Conservation (phyloP, 2,888 invertebrate genomes). For the Lysandra bellargus region DNA sequence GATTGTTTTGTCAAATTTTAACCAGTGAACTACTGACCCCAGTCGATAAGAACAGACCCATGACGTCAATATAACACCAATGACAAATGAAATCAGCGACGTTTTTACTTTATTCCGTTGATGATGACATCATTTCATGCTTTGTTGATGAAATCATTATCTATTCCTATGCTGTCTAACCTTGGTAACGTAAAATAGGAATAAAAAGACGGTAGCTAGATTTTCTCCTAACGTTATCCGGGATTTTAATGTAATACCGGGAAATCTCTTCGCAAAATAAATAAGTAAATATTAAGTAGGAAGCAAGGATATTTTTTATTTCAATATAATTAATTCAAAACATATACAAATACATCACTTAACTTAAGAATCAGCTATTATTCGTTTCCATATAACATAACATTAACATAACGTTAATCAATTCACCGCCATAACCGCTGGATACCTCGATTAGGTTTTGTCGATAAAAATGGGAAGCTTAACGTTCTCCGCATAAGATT, state of each 20-base stretch:
- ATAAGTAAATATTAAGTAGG: neutral
- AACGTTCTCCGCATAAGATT: slow-evolving; percentile 46
- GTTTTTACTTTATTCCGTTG: slow-evolving; percentile 25
- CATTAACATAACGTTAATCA: neutral
- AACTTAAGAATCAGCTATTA: neutral
- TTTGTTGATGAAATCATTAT: slow-evolving; percentile 29
- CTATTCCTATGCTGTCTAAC: slow-evolving; percentile 16
- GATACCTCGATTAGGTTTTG: neutral
- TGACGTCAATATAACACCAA: slow-evolving; percentile 25
- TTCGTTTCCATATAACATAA: neutral
- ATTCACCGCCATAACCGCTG: slow-evolving; percentile 18
- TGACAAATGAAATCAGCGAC: slow-evolving; percentile 27
- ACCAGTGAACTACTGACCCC: neutral
- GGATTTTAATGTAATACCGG: neutral
- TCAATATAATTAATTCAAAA: too few species aligned
- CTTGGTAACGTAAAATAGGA: slow-evolving; percentile 25
- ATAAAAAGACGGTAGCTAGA: slow-evolving; percentile 8
- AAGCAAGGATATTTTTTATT: neutral
- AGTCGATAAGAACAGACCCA: neutral
- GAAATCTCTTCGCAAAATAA: neutral
- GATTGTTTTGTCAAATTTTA: slow-evolving; percentile 5
- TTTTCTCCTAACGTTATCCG: neutral
- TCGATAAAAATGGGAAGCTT: slow-evolving; percentile 43
- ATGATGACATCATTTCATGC: slow-evolving; percentile 28
- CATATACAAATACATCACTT: too few species aligned